Base-by-base conservation (phyloP, 2,113 vertebrate species). In the Irena cyanogastra region DNA sequence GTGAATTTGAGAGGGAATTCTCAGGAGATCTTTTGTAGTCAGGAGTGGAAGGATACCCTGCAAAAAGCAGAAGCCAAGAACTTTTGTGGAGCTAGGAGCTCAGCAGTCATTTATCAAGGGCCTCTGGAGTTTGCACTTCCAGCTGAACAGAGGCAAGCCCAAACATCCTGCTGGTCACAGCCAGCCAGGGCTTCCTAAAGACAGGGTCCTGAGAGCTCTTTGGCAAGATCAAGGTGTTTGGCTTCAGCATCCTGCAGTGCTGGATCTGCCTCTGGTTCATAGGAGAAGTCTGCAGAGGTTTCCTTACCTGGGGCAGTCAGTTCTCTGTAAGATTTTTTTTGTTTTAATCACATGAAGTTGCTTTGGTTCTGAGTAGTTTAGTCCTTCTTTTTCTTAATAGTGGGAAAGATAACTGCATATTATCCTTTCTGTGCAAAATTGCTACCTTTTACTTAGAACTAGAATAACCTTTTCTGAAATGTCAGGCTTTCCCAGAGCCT, bases 391-490 rank as follows among this genome's bases (percentile, higher is more conserved):
- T 66, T 52, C 60, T 64, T 6, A 41, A 64, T 27, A 71, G 45
- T 15, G 49, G 49, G 45, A 57, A 87, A 70, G 45, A 33, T 63
- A 52, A 76, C 66, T 47, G 8, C 61, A 13, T 66, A 75, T 93
- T 71, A 49, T 44, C 11, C 60, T 42, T 81, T 76, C 41, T 26
- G 20, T 82, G 41, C 77, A 84, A 93, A 90, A 89, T 78, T 59
- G 45, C 35, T 87, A 35, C 35, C 20, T 93, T 88, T 80, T 70
- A 41, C 45, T 85, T 83, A 83, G 54, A 65, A 87, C n/a, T 53
- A 30, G 59, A 83, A 49, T 90, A 92, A 87, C 21, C 18, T 93
- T 93, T 93, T 84, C 53, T 65, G 78, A 94, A 88, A 90, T 50
- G 44, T 45, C 66, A 93, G 63, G 54, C 37, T 83, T 83, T 76